Evolutionary conservation across 1,140 invertebrate species (phyloP), one percentile per base, ranked within the genome.

Genomic region (Lepidurus couesii): DNA sequence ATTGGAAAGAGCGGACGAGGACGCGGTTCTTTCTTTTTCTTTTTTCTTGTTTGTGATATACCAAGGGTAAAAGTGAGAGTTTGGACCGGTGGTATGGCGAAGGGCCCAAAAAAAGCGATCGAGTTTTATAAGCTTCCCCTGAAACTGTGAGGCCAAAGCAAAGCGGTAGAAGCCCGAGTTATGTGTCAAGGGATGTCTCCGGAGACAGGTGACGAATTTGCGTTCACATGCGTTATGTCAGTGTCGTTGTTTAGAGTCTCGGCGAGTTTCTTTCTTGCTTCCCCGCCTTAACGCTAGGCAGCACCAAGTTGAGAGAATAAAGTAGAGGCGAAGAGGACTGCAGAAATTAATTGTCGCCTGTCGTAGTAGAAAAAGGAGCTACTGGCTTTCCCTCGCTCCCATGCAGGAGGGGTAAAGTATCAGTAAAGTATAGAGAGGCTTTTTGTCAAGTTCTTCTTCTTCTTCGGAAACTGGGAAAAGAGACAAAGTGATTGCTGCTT

Each of bases 141-240:
- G 16, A n/a, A 13, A 16, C 53, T 9, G 13, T 65, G 13, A 4
- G 16, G 6, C 6, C 21, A 65, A 21, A 11, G 21, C 21, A 65
- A 65, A 47, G 16, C 34, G 34, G 34, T 34, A 34, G 34, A 34
- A 34, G 34, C 34, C 34, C n/a, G 53, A 65, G 16, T 65, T 65
- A 65, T 65, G 53, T 65, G 53, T 65, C 53, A 65, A 65, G 21
- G 16, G 21, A 16, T 13, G 53, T 34, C 34, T 34, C 34, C 8
- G 53, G 16, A 65, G 53, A 65, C 53, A 65, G 53, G 53, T 65
- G 53, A 65, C 53, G 53, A 65, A 65, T 65, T 65, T 65, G 53
- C 53, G 53, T 65, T 65, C 53, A 65, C 53, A 65, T 65, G 53
- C 53, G 53, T 65, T 65, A 16, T 65, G 53, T 65, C 53, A 65